Evolutionary conservation across 2,113 vertebrate species (phyloP).

Genomic region (Lipotes vexillifer): DNA sequence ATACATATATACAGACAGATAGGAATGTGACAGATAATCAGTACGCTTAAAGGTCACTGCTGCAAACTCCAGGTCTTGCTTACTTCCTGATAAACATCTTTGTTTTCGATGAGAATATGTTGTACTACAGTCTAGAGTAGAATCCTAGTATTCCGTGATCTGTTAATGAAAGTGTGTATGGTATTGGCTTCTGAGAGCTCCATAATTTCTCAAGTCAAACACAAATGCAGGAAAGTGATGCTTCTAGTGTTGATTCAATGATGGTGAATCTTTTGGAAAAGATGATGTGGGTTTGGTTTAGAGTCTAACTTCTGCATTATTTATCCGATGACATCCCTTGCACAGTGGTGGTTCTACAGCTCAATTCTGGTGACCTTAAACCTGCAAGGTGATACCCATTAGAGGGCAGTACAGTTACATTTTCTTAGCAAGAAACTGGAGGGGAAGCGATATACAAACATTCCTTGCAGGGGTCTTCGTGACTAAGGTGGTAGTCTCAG

Average conservation of each 20-base stretch:
- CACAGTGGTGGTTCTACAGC: rapidly evolving
- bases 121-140: slow-evolving; percentile 22
- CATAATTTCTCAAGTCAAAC: neutral
- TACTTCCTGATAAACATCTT: neutral
- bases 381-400: slow-evolving; percentile 49
- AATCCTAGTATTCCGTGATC: neutral
- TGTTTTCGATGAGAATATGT: neutral
- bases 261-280: neutral
- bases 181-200: slow-evolving; percentile 23
- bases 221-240: neutral
- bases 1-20: neutral
- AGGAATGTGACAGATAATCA: neutral
- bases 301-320: neutral
- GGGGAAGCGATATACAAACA: neutral
- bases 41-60: slow-evolving; percentile 33
- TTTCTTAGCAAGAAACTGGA: slow-evolving; percentile 38
- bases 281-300: neutral
- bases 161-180: slow-evolving; percentile 5
- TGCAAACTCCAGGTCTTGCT: neutral
- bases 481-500: neutral
- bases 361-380: neutral
- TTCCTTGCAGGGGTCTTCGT: neutral
- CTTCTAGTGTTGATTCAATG: neutral
- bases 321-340: neutral
- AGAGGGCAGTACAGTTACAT: slow-evolving; percentile 77